These are phyloP conservation scores for Subanguina moxae DNA, from an alignment of 1,140 invertebrate genomes.

Conservation along the genomic window DNA sequence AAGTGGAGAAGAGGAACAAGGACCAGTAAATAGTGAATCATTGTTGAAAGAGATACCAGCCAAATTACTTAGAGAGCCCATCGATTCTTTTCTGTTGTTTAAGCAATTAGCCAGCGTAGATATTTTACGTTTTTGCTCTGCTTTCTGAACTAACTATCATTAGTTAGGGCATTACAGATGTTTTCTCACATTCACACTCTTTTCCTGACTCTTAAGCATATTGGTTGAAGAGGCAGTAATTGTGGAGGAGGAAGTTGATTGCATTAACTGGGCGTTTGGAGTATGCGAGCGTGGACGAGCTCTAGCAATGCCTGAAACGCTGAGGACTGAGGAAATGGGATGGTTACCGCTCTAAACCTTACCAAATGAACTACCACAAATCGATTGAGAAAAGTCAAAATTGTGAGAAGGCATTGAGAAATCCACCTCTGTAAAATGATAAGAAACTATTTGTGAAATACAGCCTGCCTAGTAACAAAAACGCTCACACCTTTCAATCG, in stretches of 20 bases:
- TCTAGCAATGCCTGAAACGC: conserved; percentile 29
- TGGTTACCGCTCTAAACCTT: too few species aligned
- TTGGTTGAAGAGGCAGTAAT: not conserved
- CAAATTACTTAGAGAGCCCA: conserved; percentile 37
- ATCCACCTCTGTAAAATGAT: conserved; percentile 6
- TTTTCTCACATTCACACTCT: not conserved
- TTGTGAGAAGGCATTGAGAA: not conserved
- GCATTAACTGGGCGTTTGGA: conserved; percentile 23
- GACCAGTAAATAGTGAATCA: not conserved
- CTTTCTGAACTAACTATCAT: not conserved
- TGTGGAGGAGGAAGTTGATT: conserved; percentile 7
- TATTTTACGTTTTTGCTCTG: conserved; percentile 20
- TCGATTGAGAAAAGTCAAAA: conserved; percentile 30
- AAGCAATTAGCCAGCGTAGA: conserved; percentile 25
- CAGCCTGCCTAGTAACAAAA: too few species aligned
- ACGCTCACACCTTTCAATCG: too few species aligned
- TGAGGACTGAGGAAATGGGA: too few species aligned
- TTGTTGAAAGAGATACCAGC: not conserved
- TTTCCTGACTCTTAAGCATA: not conserved
- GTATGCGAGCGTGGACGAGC: conserved; percentile 48
- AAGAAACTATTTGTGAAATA: not conserved
- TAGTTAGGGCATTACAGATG: not conserved
- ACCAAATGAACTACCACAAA: conserved; percentile 12
- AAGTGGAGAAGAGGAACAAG: not conserved
- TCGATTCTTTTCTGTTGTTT: conserved; percentile 16